Base-by-base conservation (phyloP, 2,888 invertebrate genomes). In the Coelogynopora nodosa region DNA sequence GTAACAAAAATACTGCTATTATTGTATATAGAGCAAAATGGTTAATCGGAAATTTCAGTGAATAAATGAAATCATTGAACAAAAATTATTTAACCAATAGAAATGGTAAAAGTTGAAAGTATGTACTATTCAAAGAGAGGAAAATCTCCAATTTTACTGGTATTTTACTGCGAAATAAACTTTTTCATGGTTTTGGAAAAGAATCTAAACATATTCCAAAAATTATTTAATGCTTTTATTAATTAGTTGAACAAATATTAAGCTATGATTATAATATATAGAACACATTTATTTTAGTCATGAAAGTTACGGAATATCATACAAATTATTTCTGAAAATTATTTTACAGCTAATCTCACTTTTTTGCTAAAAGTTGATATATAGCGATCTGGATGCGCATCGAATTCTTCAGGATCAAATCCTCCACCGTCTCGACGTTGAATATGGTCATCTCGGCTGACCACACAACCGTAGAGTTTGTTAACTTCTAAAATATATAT, bases 401-500 rank as follows among this genome's bases (percentile, higher is more conserved):
- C 96, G 91, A 97, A 99, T 90, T 97, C 96, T 85, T 94, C 95
- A 0, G 95, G 93, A 92, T 98, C 95, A 91, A 97, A 99, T 0
- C 95, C 95, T 0, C 97, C 97, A 0, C 95, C 98, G 84, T 96
- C 96, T 89, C 96, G 96, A 30, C 97, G 94, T 89, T 97, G 96
- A 88, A 98, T 93, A 90, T 99, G 98, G 92, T 99, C 96, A 2
- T 96, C 94, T 84, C 99, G 94, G 30, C 97, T 95, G 0, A 98
- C 97, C 90, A 97, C 97, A 91, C 98, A 97, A 0, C 95, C 97
- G 90, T 99, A 99, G 18, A 98, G 94, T 93, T 98, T 99, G 90
- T 95, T 97, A 86, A 95, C 95, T 90, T 95, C 97, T 96, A 90
- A n/a, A 26, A 29, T 5, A 27, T 13, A 82, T 5, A 84, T 1